Evolutionary conservation across 2,113 vertebrate species (phyloP).

Genomic region (Gymnarchus niloticus): DNA sequence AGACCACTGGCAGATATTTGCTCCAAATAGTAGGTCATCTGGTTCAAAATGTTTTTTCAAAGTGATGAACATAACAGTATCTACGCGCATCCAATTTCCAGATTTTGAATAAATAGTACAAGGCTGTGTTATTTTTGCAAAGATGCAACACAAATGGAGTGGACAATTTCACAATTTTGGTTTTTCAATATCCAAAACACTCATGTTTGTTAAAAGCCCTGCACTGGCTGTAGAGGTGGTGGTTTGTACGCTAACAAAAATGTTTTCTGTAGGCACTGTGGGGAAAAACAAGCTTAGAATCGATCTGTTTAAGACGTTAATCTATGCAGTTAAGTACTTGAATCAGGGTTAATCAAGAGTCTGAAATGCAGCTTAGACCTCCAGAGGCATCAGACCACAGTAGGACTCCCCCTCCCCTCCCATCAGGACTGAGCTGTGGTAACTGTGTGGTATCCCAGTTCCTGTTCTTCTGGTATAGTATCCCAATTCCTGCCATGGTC

Average conservation of each 20-base stretch:
- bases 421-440: neutral
- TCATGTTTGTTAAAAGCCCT: neutral
- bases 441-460: neutral
- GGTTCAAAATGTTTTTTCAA: neutral
- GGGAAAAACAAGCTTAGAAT: neutral
- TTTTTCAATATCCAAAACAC: neutral
- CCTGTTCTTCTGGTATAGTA: neutral
- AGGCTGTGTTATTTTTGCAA: conserved; percentile 8
- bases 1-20: neutral
- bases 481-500: neutral
- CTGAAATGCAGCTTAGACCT: neutral
- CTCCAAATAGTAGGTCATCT: no score
- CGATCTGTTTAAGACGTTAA: neutral
- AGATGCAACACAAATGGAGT: neutral
- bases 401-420: neutral
- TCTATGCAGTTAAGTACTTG: conserved; percentile 4
- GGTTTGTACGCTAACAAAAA: conserved; percentile 2
- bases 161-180: neutral
- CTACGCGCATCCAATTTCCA: neutral
- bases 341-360: neutral
- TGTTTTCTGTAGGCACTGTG: conserved; percentile 12
- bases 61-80: neutral
- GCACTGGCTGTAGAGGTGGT: neutral
- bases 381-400: neutral
- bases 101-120: conserved; percentile 15